A percentile compares a stretch with the other conserved stretches of the same genome.
Evolutionary conservation across 2,113 vertebrate genomes (phyloP).

Genomic region (Neopipo cinnamomea): DNA sequence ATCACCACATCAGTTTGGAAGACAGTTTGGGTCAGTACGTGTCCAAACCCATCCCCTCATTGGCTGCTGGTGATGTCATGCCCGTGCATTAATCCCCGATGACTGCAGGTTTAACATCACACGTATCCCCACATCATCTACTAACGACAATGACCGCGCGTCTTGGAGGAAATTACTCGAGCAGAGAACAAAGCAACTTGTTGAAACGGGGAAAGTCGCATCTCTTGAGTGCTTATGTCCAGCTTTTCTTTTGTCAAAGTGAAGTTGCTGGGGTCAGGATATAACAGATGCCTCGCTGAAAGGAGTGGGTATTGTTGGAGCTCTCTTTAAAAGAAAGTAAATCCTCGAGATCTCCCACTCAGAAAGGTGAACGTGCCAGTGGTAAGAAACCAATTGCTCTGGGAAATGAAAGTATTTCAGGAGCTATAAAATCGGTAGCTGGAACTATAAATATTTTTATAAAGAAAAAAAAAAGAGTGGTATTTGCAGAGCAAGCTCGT

Average conservation of each 20-base stretch:
- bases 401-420: neutral
- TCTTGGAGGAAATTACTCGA: conserved; percentile 5
- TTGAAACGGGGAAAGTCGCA: conserved; percentile 33
- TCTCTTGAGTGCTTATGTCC: neutral
- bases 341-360: neutral
- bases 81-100: conserved; percentile 49
- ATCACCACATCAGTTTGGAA: neutral
- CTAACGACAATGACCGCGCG: neutral
- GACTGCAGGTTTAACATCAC: conserved; percentile 63
- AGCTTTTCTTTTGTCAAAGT: neutral
- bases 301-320: neutral
- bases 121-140: conserved; percentile 8
- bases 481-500: neutral
- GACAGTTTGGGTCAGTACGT: conserved; percentile 39
- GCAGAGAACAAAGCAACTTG: conserved; percentile 44
- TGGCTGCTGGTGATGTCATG: conserved; percentile 72
- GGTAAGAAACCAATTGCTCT: neutral
- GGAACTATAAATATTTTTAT: neutral
- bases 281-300: neutral
- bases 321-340: neutral
- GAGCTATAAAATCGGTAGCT: neutral
- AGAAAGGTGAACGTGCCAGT: neutral
- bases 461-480: neutral
- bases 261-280: conserved; percentile 35
- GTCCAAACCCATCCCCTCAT: conserved; percentile 57